A percentile compares a stretch with the other conserved stretches of the same genome.
Conservation (phyloP, 2,797 vertebrate genomes). For the Eleutherodactylus coqui region DNA sequence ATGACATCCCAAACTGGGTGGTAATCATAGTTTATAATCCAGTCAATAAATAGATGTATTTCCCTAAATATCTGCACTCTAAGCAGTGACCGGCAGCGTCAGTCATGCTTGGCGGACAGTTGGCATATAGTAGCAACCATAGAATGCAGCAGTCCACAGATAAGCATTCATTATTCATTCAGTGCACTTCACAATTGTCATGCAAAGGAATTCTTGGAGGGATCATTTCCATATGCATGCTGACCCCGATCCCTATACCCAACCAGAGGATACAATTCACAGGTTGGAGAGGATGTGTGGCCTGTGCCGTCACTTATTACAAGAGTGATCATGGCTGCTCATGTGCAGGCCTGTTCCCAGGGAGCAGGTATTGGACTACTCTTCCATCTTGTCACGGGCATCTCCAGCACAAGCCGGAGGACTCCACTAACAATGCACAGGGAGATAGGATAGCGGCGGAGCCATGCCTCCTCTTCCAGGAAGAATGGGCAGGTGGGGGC, state of each 20-base stretch:
- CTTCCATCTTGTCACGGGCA: conserved; percentile 34
- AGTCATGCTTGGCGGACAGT: neutral
- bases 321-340: neutral
- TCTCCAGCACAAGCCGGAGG: conserved; percentile 32
- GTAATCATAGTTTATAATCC: too few species aligned
- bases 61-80: neutral
- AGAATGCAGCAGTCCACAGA: neutral
- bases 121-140: neutral
- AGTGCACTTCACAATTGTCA: neutral
- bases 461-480: conserved; percentile 56
- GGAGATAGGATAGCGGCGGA: conserved; percentile 45
- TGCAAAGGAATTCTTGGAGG: neutral
- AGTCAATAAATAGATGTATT: neutral
- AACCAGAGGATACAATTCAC: neutral
- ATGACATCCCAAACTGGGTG: too few species aligned
- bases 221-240: neutral
- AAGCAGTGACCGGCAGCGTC: neutral
- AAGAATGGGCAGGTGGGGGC: conserved; percentile 57
- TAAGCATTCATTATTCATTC: neutral
- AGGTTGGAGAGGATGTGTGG: neutral
- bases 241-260: neutral
- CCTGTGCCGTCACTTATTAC: neutral
- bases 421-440: conserved; percentile 49
- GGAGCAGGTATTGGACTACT: neutral
- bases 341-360: conserved; percentile 8